Base-by-base conservation (phyloP, 1,140 invertebrate species). In the Glossosoma conforme region DNA sequence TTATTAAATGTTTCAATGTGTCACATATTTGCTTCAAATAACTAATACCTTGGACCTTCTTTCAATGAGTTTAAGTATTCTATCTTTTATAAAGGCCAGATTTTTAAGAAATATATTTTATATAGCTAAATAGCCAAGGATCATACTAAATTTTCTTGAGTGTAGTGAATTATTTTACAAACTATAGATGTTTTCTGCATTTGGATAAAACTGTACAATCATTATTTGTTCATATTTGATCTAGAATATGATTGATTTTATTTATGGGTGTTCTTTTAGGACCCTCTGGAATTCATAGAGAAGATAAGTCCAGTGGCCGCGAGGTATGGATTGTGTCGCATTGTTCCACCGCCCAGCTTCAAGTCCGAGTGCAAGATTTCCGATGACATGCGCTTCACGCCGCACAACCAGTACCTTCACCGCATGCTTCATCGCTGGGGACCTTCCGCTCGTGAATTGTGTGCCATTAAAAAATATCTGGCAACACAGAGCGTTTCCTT, bases 361-460 rank as follows among this genome's bases (percentile, higher is more conserved):
- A 89, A 90, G 75, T 87, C 91, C 0, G 87, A 92, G 61, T 94
- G 91, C 62, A 86, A 87, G 62, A 83, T 95, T 1, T 81, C 82
- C 25, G 89, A 88, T 62, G 86, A 87, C 61, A 89, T 91, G 81
- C 72, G 86, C 42, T 97, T 96, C 62, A 90, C 86, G 0, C 89
- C 89, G 1, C 87, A 92, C 44, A 92, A 93, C 68, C 93, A 97
- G 62, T 94, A 94, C 60, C 82, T 95, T 15, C 86, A 93, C 61
- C 89, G 91, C 58, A 86, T 97, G 83, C 78, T 87, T 53, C 80
- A 87, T 57, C 79, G 93, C 3, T 96, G 91, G 91, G 92, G 93
- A 0, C 85, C 90, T 0, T 93, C 89, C 66, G 84, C 89, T 1
- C 84, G 87, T 54, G 88, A 94, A 68, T 78, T 92, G 64, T 84